Conservation (phyloP, 2,797 vertebrate genomes). For the Pelodytes ibericus region DNA sequence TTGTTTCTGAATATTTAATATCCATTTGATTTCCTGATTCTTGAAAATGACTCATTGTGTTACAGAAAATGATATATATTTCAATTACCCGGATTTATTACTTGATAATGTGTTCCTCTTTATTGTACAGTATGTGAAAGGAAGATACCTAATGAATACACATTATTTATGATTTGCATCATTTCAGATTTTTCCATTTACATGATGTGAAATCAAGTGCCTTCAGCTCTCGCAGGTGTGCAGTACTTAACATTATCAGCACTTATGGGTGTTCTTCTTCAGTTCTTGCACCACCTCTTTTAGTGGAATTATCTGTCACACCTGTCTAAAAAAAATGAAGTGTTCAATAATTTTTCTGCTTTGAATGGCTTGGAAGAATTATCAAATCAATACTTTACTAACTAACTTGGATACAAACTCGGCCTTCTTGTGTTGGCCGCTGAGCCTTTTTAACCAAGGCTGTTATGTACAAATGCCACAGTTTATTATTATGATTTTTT, state of each 20-base stretch:
- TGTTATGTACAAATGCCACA: too few relatives aligned
- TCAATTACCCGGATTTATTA: constrained; percentile 52
- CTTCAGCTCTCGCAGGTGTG: constrained; percentile 59
- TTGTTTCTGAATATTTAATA: neutral
- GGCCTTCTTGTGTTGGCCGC: too few relatives aligned
- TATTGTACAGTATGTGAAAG: constrained; percentile 60
- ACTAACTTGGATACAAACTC: too few relatives aligned
- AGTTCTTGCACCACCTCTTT: constrained; percentile 51
- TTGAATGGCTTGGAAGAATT: too few relatives aligned
- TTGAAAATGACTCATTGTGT: neutral
- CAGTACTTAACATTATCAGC: constrained; percentile 61
- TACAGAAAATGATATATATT: neutral
- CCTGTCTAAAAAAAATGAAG: constrained; percentile 2
- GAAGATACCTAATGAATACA: constrained; percentile 59
- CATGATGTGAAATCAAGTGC: constrained; percentile 57
- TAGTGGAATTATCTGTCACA: constrained; percentile 30
- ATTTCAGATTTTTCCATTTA: constrained; percentile 55
- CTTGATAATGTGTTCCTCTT: constrained; percentile 59
- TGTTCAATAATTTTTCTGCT: too few relatives aligned
- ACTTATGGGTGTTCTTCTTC: constrained; percentile 65
- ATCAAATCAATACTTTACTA: too few relatives aligned
- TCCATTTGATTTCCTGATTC: neutral
- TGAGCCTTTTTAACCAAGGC: too few relatives aligned
- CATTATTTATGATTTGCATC: constrained; percentile 61
- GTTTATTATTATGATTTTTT: too few relatives aligned